Evolutionary conservation across 2,113 vertebrate genomes (phyloP).

Genomic region (Leptocoma aspasia): DNA sequence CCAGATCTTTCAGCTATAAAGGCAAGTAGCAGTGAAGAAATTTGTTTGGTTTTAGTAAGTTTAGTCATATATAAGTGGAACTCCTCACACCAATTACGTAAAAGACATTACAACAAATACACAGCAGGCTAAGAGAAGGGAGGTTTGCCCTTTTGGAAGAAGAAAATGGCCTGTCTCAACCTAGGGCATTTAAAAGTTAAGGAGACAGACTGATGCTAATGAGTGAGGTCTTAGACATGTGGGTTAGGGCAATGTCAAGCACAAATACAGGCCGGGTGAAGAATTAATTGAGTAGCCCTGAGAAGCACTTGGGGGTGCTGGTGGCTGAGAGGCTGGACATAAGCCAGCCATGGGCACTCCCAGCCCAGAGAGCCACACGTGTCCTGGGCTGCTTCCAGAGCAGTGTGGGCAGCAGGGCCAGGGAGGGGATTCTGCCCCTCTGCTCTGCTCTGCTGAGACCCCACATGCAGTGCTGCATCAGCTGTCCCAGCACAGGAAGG

Average conservation of each 20-base stretch:
- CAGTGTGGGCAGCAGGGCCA: neutral
- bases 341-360: neutral
- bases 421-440: neutral
- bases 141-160: neutral
- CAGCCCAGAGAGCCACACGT: neutral
- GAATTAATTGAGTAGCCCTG: neutral
- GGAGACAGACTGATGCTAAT: neutral
- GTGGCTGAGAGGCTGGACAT: neutral
- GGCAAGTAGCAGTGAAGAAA: neutral
- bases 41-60: neutral
- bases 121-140: neutral
- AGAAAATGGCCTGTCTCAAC: neutral
- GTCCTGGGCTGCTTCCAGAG: neutral
- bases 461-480: neutral
- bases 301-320: neutral
- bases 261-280: neutral
- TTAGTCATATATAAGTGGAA: neutral
- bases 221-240: neutral
- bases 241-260: neutral
- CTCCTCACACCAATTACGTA: neutral
- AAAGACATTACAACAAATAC: neutral
- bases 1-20: neutral
- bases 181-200: neutral
- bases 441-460: neutral
- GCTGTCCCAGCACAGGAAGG: neutral